A percentile compares a stretch with the other conserved stretches of the same genome.
Evolutionary conservation across 2,113 vertebrate species (phyloP).

Genomic region (Coturnix japonica): DNA sequence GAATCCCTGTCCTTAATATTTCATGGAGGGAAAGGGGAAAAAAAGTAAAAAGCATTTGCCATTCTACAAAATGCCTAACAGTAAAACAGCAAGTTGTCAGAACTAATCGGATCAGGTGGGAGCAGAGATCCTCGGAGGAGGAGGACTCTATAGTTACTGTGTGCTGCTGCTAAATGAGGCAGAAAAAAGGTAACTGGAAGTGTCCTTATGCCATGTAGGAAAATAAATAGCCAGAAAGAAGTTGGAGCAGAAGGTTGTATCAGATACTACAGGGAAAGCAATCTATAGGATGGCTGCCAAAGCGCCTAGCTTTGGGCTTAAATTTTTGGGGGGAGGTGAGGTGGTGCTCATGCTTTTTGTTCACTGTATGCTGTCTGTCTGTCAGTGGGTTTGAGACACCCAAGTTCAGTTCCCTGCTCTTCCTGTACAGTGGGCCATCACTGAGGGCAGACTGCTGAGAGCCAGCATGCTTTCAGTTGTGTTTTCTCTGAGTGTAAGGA

Average conservation of each 20-base stretch:
- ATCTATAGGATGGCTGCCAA: background rate
- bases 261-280: background rate
- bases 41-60: background rate
- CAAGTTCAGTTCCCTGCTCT: background rate
- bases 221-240: constrained; percentile 57
- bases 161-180: constrained; percentile 42
- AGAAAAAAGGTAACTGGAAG: constrained; percentile 44
- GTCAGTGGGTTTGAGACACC: background rate
- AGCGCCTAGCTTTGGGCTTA: background rate
- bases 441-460: background rate
- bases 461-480: background rate
- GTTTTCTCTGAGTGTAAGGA: background rate
- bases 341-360: background rate
- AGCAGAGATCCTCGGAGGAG: constrained; percentile 15
- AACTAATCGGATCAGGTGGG: constrained; percentile 54
- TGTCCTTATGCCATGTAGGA: constrained; percentile 15
- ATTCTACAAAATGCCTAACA: background rate
- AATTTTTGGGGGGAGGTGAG: background rate
- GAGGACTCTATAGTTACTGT: background rate
- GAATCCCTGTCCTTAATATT: background rate
- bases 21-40: constrained; percentile 9
- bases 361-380: background rate
- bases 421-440: background rate
- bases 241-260: constrained; percentile 36
- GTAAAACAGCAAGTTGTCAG: constrained; percentile 22